phyloP scores from a whole-genome alignment of 2,888 invertebrate genomes.

The Syrphus vitripennis region DNA sequence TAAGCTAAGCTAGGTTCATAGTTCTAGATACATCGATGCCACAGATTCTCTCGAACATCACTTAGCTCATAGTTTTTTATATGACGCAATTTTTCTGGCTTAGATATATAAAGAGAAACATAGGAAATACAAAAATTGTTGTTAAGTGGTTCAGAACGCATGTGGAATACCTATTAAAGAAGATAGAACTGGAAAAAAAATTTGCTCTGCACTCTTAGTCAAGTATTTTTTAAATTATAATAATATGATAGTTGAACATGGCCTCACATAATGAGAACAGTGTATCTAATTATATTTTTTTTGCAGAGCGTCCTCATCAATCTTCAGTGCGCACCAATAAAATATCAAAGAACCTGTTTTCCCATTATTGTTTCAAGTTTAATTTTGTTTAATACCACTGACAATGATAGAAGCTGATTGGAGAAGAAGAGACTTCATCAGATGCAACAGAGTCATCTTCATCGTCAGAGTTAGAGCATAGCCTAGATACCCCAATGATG shows the following conservation, averaged over 20 bases:
- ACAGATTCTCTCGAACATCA: conserved; percentile 24
- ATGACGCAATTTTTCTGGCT: conserved; percentile 6
- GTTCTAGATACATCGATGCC: background rate
- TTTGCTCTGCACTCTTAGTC: background rate
- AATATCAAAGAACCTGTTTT: conserved; percentile 52
- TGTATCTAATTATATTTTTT: conserved; percentile 60
- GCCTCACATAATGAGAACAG: conserved; percentile 35
- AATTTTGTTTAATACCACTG: conserved; percentile 48
- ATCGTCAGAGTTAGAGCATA: conserved; percentile 12
- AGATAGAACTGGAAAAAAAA: conserved; percentile 13
- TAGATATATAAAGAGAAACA: conserved; percentile 30
- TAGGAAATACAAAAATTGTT: conserved; percentile 64
- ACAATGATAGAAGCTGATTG: conserved; percentile 3
- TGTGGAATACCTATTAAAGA: too few species aligned
- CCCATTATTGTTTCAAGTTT: conserved; percentile 65
- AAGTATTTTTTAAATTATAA: conserved; percentile 12
- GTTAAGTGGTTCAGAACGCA: conserved; percentile 60
- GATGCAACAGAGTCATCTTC: conserved; percentile 47
- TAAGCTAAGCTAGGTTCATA: background rate
- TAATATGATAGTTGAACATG: conserved; percentile 29
- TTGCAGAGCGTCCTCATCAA: conserved; percentile 45
- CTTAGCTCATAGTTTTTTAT: background rate
- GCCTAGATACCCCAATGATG: conserved; percentile 44
- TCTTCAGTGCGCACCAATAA: conserved; percentile 46
- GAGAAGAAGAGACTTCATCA: conserved; percentile 37